Conservation (phyloP, 2,797 vertebrate genomes). For the Anguilla marmorata region DNA sequence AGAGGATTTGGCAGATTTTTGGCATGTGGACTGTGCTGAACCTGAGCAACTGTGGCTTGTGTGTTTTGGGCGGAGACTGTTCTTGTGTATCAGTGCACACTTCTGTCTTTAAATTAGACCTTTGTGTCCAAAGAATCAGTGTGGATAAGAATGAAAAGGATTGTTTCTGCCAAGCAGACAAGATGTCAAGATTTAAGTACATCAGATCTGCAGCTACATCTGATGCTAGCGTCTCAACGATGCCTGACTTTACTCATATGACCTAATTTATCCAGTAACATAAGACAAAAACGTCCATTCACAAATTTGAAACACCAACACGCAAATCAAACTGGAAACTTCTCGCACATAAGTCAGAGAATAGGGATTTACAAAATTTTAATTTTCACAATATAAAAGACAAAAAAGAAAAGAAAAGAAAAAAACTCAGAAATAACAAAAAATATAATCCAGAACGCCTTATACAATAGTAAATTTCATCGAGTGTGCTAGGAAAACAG, state of each 20-base stretch:
- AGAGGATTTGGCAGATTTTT: no score
- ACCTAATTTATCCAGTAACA: not conserved
- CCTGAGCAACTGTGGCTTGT: no score
- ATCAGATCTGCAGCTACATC: not conserved
- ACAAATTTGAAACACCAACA: not conserved
- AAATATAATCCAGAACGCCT: slow-evolving; percentile 36
- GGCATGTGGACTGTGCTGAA: no score
- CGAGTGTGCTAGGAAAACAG: slow-evolving; percentile 33
- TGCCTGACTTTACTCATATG: not conserved
- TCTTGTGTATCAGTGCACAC: no score
- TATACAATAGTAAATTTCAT: slow-evolving; percentile 47
- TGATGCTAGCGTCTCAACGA: not conserved
- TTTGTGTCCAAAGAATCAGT: no score
- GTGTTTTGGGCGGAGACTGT: no score
- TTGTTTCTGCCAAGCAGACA: no score
- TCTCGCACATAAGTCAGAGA: not conserved
- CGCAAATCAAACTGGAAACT: not conserved
- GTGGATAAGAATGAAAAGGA: no score
- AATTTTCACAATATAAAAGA: slow-evolving; percentile 60
- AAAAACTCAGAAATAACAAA: slow-evolving; percentile 49
- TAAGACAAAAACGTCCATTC: not conserved
- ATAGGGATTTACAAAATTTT: slow-evolving; percentile 41
- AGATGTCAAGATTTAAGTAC: no score
- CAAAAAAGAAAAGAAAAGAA: slow-evolving; percentile 37
- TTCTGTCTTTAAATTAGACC: no score